Percentiles rank a stretch among this genome's conserved stretches.
Conservation (phyloP, 1,140 invertebrate genomes). For the Mamestra configurata region DNA sequence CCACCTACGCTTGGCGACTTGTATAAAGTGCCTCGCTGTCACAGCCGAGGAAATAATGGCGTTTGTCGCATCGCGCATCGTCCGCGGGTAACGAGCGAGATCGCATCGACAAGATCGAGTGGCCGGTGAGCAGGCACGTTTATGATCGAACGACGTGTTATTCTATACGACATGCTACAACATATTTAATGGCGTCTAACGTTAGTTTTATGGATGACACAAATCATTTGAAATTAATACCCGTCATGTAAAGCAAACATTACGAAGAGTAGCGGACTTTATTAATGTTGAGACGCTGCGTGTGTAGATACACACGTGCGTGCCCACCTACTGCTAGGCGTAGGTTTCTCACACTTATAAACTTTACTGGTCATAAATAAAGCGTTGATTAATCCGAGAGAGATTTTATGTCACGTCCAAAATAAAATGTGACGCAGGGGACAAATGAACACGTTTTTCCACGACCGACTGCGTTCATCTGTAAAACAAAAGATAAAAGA, state of each 20-base stretch:
- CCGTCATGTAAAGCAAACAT: conserved; percentile 36
- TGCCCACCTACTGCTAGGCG: conserved; percentile 25
- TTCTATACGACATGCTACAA: conserved; percentile 45
- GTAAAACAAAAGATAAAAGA: conserved; percentile 14
- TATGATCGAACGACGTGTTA: conserved; percentile 61
- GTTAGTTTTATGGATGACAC: conserved; percentile 50
- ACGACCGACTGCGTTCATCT: neutral
- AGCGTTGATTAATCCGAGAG: conserved; percentile 25
- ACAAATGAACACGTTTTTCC: conserved; percentile 23
- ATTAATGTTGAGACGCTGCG: conserved; percentile 12
- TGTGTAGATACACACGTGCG: neutral
- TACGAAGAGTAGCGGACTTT: conserved; percentile 34
- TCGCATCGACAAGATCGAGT: conserved; percentile 59
- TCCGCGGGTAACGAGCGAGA: conserved; percentile 46
- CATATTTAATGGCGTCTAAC: conserved; percentile 53
- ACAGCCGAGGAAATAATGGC: conserved; percentile 64
- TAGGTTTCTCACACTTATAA: conserved; percentile 33
- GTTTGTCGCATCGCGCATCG: conserved; percentile 46
- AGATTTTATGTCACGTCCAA: conserved; percentile 34
- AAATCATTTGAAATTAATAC: conserved; percentile 49
- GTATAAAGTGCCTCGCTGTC: conserved; percentile 63
- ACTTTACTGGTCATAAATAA: conserved; percentile 26
- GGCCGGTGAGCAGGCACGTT: conserved; percentile 31
- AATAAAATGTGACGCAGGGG: conserved; percentile 25
- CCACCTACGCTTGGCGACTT: conserved; percentile 66